Evolutionary conservation across 1,140 invertebrate genomes (phyloP).

Genomic region (Harlomillsia oculata): DNA sequence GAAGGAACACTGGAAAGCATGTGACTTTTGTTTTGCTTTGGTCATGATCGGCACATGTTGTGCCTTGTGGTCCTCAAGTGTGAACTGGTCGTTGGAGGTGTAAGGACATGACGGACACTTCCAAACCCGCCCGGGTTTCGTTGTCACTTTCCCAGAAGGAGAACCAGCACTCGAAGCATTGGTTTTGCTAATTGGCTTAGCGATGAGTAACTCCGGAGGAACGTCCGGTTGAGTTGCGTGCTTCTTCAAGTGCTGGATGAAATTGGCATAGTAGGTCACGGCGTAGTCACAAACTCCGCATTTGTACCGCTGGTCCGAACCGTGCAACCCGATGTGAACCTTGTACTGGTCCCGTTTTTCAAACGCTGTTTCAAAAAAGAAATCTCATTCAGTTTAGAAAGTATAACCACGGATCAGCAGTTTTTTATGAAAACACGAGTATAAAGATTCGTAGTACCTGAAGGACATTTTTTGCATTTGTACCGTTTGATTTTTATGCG

Average conservation of each 20-base stretch:
- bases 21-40: background rate
- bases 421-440: too few relatives aligned
- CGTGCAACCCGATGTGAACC: constrained; percentile 70
- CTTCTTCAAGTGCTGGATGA: constrained; percentile 65
- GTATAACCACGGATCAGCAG: too few relatives aligned
- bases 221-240: constrained; percentile 60
- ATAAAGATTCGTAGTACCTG: too few relatives aligned
- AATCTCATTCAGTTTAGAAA: too few relatives aligned
- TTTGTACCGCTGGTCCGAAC: constrained; percentile 68
- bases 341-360: constrained; percentile 76
- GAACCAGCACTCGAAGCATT: background rate
- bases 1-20: constrained; percentile 10
- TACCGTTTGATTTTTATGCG: constrained; percentile 61
- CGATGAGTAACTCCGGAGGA: constrained; percentile 44
- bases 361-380: too few relatives aligned
- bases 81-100: constrained; percentile 27
- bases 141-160: background rate
- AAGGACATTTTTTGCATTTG: constrained; percentile 30
- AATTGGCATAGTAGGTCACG: constrained; percentile 74
- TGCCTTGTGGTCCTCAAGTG: constrained; percentile 25
- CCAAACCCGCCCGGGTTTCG: constrained; percentile 39
- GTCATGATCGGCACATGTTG: background rate
- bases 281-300: constrained; percentile 81
- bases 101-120: constrained; percentile 38
- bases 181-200: constrained; percentile 18